Evolutionary conservation across 2,797 vertebrate species (phyloP), one percentile per base, ranked within the genome.

Genomic region (Poecilia picta): DNA sequence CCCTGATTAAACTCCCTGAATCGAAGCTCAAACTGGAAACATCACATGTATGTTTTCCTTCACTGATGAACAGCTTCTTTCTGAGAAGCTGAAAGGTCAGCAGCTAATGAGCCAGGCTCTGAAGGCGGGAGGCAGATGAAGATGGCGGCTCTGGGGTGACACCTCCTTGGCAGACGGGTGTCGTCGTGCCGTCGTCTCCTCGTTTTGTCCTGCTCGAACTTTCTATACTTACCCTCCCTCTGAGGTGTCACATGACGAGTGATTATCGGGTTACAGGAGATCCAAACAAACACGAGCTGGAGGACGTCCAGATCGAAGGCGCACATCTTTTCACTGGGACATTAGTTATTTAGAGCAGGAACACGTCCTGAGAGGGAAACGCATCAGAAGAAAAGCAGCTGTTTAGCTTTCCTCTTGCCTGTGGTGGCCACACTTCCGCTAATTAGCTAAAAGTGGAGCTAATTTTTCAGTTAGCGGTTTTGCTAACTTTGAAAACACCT

Each of bases 211-310:
- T 59, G 33, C 71, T 72, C 1, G 0, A 8, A 76, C 53, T 86
- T 92, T 81, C 92, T 95, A 91, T 85, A 83, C 84, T 89, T 89
- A 84, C 62, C 70, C 43, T 11, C 75, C 33, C 51, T 71, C 73
- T 59, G 16, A 49, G 39, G 68, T 13, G 43, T 83, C 81, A 79
- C 74, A 76, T 81, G 75, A 82, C 49, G 2, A 12, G n/a, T 23
- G 72, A 31, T 46, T 2, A 47, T 45, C 39, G 2, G 18, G 59
- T 47, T 71, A 23, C 59, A 31, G 57, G 13, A 36, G 23, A 15
- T 43, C 74, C 33, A 20, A 28, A 76, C 55, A 55, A 41, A 73
- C 15, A 72, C 55, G 13, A 70, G 33, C 31, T 41, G 25, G 33
- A n/a, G 72, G 47, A 18, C 3, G 0, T 15, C 28, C 51, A 36